phyloP scores from a whole-genome alignment of 2,888 invertebrate species.

The Meloe dianella region DNA sequence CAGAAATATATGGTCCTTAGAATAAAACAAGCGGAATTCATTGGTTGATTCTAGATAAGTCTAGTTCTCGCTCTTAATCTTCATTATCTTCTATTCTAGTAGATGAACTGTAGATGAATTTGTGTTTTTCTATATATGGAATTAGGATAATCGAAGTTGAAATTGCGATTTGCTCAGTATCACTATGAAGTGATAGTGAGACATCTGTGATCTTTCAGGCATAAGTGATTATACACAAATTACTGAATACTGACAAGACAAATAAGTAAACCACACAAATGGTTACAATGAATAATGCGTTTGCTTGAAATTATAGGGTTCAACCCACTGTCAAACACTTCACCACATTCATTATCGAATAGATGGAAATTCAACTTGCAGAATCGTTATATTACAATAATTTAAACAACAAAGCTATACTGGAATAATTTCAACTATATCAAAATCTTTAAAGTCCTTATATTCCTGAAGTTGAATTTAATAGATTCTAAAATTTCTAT shows the following conservation, averaged over 20 bases:
- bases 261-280: conserved; percentile 1
- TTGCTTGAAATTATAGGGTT: not conserved
- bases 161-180: not conserved
- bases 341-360: not conserved
- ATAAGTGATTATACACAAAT: not conserved
- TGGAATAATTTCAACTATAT: not conserved
- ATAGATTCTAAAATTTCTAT: not conserved
- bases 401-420: not conserved
- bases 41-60: no score
- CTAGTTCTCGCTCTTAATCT: no score
- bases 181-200: not conserved
- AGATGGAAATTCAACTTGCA: not conserved
- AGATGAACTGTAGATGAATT: no score
- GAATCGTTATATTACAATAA: not conserved
- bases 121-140: no score
- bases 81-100: no score
- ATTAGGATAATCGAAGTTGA: not conserved
- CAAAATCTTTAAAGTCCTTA: not conserved
- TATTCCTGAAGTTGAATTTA: not conserved
- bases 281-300: conserved; percentile 3
- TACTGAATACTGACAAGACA: conserved; percentile 3
- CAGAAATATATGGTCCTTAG: no score
- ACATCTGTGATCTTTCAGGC: not conserved
- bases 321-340: not conserved
- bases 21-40: no score